phyloP scores from a whole-genome alignment of 2,113 vertebrate species.

The Ophthalmolycus amberensis region DNA sequence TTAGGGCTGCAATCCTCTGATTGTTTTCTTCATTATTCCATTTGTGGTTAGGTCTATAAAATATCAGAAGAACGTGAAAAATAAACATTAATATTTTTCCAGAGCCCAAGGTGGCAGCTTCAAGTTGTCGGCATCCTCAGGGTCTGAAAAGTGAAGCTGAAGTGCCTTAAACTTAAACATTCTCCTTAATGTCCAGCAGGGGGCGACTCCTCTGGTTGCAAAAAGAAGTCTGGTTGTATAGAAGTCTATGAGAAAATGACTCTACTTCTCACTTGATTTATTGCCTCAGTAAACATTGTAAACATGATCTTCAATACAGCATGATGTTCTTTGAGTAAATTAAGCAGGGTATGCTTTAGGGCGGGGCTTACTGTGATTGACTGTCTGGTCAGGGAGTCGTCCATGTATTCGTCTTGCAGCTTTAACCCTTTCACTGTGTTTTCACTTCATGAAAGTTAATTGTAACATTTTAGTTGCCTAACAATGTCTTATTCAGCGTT shows the following conservation, averaged over 20 bases:
- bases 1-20: background rate
- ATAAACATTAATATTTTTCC: background rate
- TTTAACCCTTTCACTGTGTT: too few relatives aligned
- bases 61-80: background rate
- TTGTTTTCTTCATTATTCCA: background rate
- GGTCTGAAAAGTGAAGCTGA: too few relatives aligned
- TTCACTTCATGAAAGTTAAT: too few relatives aligned
- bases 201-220: too few relatives aligned
- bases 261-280: background rate
- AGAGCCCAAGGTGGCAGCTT: background rate
- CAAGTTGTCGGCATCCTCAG: too few relatives aligned
- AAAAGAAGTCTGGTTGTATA: background rate
- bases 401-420: too few relatives aligned
- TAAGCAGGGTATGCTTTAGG: too few relatives aligned
- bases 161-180: background rate
- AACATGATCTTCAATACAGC: background rate
- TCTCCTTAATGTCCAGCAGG: too few relatives aligned
- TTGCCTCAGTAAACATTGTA: background rate
- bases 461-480: too few relatives aligned
- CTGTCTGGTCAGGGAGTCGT: too few relatives aligned
- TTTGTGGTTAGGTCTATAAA: background rate
- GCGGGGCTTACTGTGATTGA: too few relatives aligned
- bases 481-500: too few relatives aligned
- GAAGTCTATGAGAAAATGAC: background rate
- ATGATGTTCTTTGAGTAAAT: background rate